Evolutionary conservation across 2,797 vertebrate species (phyloP).

Genomic region (Tiaroga cobitis): DNA sequence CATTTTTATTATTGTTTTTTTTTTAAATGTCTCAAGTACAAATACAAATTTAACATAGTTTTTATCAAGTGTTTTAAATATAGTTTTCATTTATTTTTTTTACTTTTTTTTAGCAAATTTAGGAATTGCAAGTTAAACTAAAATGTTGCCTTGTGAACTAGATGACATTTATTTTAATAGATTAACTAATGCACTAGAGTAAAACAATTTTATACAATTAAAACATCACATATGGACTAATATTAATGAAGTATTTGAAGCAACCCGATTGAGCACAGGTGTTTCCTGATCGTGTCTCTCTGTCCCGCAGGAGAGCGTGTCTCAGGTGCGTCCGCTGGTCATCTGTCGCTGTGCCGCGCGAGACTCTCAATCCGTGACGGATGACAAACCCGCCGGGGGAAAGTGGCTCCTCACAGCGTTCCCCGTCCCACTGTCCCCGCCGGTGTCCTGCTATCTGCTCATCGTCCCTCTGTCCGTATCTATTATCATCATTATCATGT

Average conservation of each 20-base stretch:
- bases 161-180: no score
- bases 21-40: no score
- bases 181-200: no score
- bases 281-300: no score
- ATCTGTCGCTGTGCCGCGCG: slow-evolving; percentile 67
- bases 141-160: no score
- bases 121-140: no score
- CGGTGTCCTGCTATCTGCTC: slow-evolving; percentile 67
- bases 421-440: slow-evolving; percentile 65
- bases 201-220: not conserved
- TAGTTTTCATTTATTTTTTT: no score
- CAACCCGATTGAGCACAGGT: no score
- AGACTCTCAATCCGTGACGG: slow-evolving; percentile 48
- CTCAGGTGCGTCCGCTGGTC: slow-evolving; percentile 80
- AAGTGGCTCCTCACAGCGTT: slow-evolving; percentile 60
- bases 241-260: not conserved
- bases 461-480: slow-evolving; percentile 74
- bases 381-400: slow-evolving; percentile 41
- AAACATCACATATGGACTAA: not conserved
- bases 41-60: no score
- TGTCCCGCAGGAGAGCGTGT: slow-evolving; percentile 76
- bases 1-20: no score
- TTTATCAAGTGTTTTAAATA: no score
- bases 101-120: no score
- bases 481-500: slow-evolving; percentile 71